Evolutionary conservation across 2,797 vertebrate species (phyloP).

Genomic region (Pelobates cultripes): DNA sequence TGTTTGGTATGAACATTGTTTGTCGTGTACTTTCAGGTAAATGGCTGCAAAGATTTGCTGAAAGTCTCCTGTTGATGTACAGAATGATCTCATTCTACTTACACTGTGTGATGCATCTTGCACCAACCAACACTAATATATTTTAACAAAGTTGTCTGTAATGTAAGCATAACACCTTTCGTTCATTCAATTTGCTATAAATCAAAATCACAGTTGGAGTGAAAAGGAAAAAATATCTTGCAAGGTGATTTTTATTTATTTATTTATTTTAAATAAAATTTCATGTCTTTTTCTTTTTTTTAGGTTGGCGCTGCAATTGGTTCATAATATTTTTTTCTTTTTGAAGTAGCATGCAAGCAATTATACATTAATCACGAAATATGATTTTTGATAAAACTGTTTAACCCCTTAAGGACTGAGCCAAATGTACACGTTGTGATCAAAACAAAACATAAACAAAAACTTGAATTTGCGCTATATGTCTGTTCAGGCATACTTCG

Average conservation of each 20-base stretch:
- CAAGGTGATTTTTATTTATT: conserved; percentile 3
- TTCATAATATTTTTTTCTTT: background rate
- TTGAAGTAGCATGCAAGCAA: conserved; percentile 4
- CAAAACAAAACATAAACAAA: too few species aligned
- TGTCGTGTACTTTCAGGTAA: too few species aligned
- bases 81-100: conserved; percentile 34
- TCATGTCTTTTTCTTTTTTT: too few species aligned
- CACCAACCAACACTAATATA: conserved; percentile 36
- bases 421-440: too few species aligned
- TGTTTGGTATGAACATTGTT: too few species aligned
- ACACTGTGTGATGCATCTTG: conserved; percentile 27
- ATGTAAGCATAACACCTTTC: conserved; percentile 48
- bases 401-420: background rate
- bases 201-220: conserved; percentile 43
- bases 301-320: too few species aligned
- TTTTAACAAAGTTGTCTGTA: conserved; percentile 38
- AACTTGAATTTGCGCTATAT: too few species aligned
- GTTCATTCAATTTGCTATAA: conserved; percentile 50
- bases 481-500: too few species aligned
- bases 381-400: background rate
- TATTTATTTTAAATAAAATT: background rate
- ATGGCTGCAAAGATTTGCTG: too few species aligned
- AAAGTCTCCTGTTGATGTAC: too few species aligned
- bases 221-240: conserved; percentile 23
- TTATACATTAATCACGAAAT: conserved; percentile 14